Evolutionary conservation across 2,797 vertebrate species (phyloP), one percentile per base, ranked within the genome.

Genomic region (Chelmon rostratus): DNA sequence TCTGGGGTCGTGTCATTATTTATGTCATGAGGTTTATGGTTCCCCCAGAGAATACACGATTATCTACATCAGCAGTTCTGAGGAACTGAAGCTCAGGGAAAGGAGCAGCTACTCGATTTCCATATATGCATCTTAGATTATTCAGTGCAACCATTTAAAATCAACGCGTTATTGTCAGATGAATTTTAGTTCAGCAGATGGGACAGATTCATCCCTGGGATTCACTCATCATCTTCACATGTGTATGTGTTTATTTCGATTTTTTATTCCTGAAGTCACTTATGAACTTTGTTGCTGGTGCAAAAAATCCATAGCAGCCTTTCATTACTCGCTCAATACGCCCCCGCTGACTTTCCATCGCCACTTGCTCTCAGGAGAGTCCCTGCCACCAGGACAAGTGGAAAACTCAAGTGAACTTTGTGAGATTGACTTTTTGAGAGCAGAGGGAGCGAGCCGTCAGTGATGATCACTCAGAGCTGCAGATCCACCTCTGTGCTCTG

Each of bases 1-100:
- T 86, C 78, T 81, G 13, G 78, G 68, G 68, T 68, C 77, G 64
- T 81, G 73, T 81, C 86, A 59, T 52, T 78, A 79, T 82, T 80
- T 71, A 79, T 87, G 70, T 83, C 50, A n/a, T 19, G 33, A 54
- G 63, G 42, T 81, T 83, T 81, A 66, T 53, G 81, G 69, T 76
- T 61, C 47, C 72, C 62, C 7, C 31, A 58, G 82, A 75, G 81
- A 76, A 64, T 33, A 57, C 47, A 83, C 5, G 33, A 81, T 84
- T 81, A 76, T 80, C 68, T 76, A 78, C 76, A 84, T 18, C 75
- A 65, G 61, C 35, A 28, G 53, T 46, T 72, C 58, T 58, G 65
- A 56, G 72, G 62, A 59, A 67, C 40, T 73, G 28, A n/a, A 68
- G 46, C 73, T 59, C 18, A 16, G 67, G 44, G 66, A 76, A 5